A percentile compares a stretch with the other conserved stretches of the same genome.
These are phyloP conservation scores for Acestrorhynchus altus DNA, from an alignment of 2,797 vertebrate genomes.

Conservation along the genomic window DNA sequence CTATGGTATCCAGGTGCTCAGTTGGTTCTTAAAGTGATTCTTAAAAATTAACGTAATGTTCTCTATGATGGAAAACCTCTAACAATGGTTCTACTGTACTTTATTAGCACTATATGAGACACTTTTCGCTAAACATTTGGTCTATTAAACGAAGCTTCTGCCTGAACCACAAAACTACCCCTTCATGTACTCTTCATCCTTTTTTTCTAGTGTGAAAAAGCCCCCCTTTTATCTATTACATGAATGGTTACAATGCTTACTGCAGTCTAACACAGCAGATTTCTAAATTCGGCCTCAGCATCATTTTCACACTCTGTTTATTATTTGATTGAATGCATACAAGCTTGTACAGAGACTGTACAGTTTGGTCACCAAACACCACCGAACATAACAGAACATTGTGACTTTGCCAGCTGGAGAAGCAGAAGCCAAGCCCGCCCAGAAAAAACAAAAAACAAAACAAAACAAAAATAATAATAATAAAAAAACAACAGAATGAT, in stretches of 20 bases:
- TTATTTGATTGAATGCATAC: background rate
- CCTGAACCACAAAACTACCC: background rate
- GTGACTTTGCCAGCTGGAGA: constrained; percentile 1
- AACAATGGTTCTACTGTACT: too few relatives aligned
- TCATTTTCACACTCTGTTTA: background rate
- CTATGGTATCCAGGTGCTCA: too few relatives aligned
- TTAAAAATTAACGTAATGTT: too few relatives aligned
- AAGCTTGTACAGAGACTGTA: background rate
- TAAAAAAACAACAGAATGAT: background rate
- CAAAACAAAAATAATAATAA: background rate
- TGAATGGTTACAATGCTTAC: background rate
- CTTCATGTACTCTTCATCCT: too few relatives aligned
- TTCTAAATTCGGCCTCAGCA: background rate
- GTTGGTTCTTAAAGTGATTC: too few relatives aligned
- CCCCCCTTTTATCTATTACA: background rate
- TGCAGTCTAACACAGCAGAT: background rate
- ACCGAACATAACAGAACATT: background rate
- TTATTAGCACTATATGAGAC: too few relatives aligned
- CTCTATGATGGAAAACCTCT: too few relatives aligned
- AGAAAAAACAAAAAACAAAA: too few relatives aligned
- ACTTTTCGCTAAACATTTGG: too few relatives aligned
- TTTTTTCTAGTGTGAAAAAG: too few relatives aligned
- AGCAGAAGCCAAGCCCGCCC: constrained; percentile 31
- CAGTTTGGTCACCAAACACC: background rate
- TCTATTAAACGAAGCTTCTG: background rate